Evolutionary conservation across 1,140 invertebrate species (phyloP).

Genomic region (Macrosteles quadrilineatus): DNA sequence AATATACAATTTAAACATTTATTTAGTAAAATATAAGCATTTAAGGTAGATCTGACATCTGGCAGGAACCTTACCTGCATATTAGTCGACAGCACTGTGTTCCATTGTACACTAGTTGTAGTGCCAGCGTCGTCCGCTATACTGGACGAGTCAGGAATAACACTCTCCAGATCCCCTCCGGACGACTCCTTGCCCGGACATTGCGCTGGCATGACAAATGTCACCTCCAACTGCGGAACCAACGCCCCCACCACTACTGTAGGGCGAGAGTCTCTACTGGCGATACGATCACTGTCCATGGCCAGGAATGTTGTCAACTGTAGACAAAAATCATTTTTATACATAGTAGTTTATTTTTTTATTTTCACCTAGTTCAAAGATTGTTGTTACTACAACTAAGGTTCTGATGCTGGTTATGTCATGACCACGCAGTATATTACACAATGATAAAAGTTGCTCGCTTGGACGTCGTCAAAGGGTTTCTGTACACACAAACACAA

Average conservation of each 20-base stretch:
- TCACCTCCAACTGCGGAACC: constrained; percentile 83
- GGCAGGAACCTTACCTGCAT: constrained; percentile 31
- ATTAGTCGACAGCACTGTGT: constrained; percentile 40
- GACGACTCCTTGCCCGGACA: constrained; percentile 80
- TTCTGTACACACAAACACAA: no score
- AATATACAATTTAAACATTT: no score
- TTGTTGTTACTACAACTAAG: no score
- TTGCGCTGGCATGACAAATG: constrained; percentile 80
- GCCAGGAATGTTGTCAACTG: constrained; percentile 73
- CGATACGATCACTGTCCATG: constrained; percentile 65
- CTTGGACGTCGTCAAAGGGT: no score
- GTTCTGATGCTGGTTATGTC: no score
- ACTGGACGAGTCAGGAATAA: constrained; percentile 61
- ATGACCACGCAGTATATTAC: no score
- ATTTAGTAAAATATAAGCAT: no score
- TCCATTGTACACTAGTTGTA: constrained; percentile 41
- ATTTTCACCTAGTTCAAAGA: no score
- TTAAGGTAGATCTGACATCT: no score
- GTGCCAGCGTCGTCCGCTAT: constrained; percentile 66
- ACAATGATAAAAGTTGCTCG: no score
- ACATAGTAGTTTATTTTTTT: no score
- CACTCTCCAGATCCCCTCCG: constrained; percentile 76
- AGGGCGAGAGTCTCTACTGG: constrained; percentile 50
- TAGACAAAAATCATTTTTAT: constrained; percentile 5
- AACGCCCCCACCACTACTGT: constrained; percentile 73